Conservation (phyloP, 2,888 invertebrate species). For the Melanophora roralis region DNA sequence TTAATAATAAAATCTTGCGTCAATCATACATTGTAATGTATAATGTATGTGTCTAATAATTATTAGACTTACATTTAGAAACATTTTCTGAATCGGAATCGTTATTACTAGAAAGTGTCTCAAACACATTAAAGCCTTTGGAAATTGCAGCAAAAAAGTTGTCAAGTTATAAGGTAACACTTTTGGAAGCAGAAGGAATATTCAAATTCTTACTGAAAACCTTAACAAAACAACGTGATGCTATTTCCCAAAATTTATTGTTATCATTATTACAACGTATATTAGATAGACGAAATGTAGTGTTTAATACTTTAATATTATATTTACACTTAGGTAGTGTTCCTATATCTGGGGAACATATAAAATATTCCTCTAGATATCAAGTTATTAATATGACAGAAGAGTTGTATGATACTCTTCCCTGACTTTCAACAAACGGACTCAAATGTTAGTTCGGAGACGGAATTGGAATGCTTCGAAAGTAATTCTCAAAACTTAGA, state of each 20-base stretch:
- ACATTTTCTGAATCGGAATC: background rate
- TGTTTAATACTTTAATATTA: background rate
- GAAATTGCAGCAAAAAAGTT: slow-evolving; percentile 2
- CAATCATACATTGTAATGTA: too few species aligned
- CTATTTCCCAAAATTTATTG: background rate
- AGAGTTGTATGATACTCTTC: background rate
- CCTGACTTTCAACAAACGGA: too few species aligned
- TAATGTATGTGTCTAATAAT: too few species aligned
- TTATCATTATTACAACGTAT: background rate
- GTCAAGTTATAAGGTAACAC: background rate
- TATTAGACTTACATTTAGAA: background rate
- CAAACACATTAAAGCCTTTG: background rate
- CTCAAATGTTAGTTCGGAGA: background rate
- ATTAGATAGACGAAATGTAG: background rate
- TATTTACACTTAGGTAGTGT: background rate
- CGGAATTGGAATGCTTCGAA: background rate
- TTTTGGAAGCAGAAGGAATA: background rate
- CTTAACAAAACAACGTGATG: background rate
- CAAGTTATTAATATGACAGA: background rate
- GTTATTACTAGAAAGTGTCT: background rate
- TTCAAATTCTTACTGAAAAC: background rate
- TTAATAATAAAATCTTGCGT: background rate
- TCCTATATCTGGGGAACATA: background rate
- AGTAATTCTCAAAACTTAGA: background rate
- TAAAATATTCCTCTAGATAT: background rate